These are phyloP conservation scores for Agrypnus murinus DNA, from an alignment of 2,888 invertebrate genomes.

Conservation along the genomic window DNA sequence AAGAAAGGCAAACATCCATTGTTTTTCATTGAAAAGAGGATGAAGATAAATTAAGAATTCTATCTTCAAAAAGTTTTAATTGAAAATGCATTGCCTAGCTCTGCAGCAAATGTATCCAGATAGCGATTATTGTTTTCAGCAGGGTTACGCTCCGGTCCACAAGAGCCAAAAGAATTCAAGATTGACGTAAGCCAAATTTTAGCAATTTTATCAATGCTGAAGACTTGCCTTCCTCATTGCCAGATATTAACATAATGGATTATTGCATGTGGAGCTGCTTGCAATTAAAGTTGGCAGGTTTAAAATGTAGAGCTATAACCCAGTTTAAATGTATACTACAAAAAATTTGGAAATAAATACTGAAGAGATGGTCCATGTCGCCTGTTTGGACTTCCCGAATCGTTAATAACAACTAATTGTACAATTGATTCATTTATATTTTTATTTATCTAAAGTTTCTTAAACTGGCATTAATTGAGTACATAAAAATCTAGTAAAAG, in stretches of 20 bases:
- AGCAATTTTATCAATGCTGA: conserved; percentile 7
- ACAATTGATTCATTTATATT: too few relatives aligned
- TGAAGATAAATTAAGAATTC: conserved; percentile 4
- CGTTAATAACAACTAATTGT: too few relatives aligned
- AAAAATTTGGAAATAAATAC: too few relatives aligned
- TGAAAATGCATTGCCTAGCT: conserved; percentile 1
- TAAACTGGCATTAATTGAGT: too few relatives aligned
- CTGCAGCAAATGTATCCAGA: conserved; percentile 1
- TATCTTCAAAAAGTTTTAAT: background rate
- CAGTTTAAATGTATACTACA: background rate
- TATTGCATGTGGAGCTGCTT: background rate
- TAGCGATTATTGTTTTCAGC: conserved; percentile 1
- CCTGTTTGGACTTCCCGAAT: conserved; percentile 14
- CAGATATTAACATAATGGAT: background rate
- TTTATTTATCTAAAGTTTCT: too few relatives aligned
- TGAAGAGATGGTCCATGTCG: background rate
- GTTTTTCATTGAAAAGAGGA: conserved; percentile 2
- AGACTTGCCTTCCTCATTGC: background rate
- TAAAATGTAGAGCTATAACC: background rate
- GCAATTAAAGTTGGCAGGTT: background rate
- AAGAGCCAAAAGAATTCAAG: conserved; percentile 11
- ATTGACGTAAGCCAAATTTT: background rate
- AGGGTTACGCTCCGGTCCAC: conserved; percentile 9
- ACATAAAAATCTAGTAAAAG: too few relatives aligned
- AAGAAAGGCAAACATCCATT: conserved; percentile 5